Evolutionary conservation across 2,113 vertebrate species (phyloP).

Genomic region (Pampusana beccarii): DNA sequence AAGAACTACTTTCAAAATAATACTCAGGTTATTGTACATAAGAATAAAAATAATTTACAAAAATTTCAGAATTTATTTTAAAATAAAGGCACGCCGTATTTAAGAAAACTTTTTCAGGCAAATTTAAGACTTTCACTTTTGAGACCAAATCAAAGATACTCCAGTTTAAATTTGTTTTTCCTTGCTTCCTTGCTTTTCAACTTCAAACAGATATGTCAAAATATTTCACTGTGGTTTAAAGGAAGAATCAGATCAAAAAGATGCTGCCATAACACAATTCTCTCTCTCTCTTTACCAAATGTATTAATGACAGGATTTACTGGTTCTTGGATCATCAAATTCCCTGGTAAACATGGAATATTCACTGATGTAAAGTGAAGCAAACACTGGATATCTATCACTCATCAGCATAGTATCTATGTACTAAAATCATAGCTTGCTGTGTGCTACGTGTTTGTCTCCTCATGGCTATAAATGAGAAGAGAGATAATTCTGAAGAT

Average conservation of each 20-base stretch:
- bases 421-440: neutral
- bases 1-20: neutral
- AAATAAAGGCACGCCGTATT: neutral
- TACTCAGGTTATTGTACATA: neutral
- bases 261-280: neutral
- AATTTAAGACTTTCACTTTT: slow-evolving; percentile 28
- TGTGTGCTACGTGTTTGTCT: neutral
- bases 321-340: neutral
- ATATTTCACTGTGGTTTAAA: slow-evolving; percentile 41
- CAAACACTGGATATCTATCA: neutral
- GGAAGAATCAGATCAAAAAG: slow-evolving; percentile 28
- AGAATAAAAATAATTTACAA: slow-evolving; percentile 20
- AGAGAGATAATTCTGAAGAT: neutral
- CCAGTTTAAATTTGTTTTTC: slow-evolving; percentile 10
- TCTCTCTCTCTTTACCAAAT: neutral
- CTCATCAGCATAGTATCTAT: neutral
- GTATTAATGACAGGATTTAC: neutral
- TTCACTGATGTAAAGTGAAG: neutral
- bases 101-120: slow-evolving; percentile 9
- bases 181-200: neutral
- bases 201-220: slow-evolving; percentile 32
- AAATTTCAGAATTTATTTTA: neutral
- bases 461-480: neutral
- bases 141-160: slow-evolving; percentile 16
- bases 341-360: neutral